These are phyloP conservation scores for Timema podura DNA, from an alignment of 2,888 invertebrate genomes.

Conservation along the genomic window DNA sequence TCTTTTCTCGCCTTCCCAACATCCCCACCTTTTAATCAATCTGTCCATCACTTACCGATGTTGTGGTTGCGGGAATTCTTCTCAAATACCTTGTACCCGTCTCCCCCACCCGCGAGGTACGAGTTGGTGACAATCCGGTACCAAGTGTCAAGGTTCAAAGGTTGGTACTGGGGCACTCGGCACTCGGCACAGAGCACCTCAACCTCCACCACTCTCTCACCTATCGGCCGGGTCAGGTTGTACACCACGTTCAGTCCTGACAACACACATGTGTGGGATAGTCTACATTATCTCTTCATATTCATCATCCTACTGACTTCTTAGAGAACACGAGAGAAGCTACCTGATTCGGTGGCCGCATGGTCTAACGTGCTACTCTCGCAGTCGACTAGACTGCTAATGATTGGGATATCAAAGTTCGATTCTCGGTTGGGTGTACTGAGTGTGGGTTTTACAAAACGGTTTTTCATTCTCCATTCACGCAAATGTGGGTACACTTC, in stretches of 20 bases:
- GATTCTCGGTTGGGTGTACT: too few species aligned
- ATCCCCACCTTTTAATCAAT: too few species aligned
- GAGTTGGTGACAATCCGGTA: conserved; percentile 61
- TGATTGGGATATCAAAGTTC: too few species aligned
- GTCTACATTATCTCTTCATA: neutral
- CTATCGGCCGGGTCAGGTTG: conserved; percentile 56
- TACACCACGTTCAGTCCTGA: conserved; percentile 58
- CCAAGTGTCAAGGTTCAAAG: conserved; percentile 51
- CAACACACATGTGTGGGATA: neutral
- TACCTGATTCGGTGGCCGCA: too few species aligned
- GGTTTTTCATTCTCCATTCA: too few species aligned
- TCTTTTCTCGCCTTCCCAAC: too few species aligned
- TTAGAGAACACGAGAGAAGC: neutral
- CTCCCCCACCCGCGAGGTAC: conserved; percentile 65
- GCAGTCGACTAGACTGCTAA: too few species aligned
- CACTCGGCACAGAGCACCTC: conserved; percentile 60
- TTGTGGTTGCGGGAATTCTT: conserved; percentile 25
- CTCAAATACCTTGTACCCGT: conserved; percentile 51
- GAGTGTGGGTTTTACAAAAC: too few species aligned
- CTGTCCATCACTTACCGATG: conserved; percentile 21
- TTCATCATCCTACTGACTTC: neutral
- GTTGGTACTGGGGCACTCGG: conserved; percentile 57
- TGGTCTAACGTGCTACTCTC: too few species aligned
- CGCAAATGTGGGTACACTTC: too few species aligned
- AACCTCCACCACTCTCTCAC: conserved; percentile 53